A percentile compares a stretch with the other conserved stretches of the same genome.
Evolutionary conservation across 2,888 invertebrate species (phyloP).

Genomic region (Macaria liturata): DNA sequence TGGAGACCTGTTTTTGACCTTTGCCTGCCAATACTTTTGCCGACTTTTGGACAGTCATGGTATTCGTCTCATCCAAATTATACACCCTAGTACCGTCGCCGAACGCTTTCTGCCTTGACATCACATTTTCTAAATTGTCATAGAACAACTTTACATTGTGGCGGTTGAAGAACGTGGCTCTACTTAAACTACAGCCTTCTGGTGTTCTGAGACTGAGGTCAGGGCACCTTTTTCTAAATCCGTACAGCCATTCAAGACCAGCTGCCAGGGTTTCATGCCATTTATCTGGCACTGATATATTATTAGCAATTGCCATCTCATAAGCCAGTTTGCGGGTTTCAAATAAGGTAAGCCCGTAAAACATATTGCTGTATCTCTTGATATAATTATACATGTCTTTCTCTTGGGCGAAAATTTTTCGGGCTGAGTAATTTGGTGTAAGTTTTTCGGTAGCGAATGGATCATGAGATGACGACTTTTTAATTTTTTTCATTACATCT

Average conservation of each 20-base stretch:
- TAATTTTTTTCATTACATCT: slow-evolving; percentile 8
- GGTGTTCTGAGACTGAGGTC: slow-evolving; percentile 25
- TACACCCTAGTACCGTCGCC: too few species aligned
- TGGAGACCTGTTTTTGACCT: too few species aligned
- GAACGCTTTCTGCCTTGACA: too few species aligned
- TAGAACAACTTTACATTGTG: too few species aligned
- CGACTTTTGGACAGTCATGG: too few species aligned
- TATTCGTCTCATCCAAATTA: too few species aligned
- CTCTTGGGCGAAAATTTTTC: slow-evolving; percentile 1
- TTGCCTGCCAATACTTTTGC: too few species aligned
- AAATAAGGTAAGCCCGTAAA: neutral
- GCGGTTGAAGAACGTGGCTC: too few species aligned
- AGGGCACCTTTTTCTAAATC: neutral
- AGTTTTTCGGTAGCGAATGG: neutral
- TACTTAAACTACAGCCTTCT: slow-evolving; percentile 26
- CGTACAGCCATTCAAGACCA: neutral
- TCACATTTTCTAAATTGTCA: too few species aligned
- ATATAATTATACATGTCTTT: neutral
- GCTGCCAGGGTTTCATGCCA: neutral
- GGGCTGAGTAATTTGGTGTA: slow-evolving; percentile 1
- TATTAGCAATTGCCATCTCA: neutral
- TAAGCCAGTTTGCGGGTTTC: neutral
- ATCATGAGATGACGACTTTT: neutral
- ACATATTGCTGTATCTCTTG: neutral
- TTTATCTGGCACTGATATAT: neutral